Evolutionary conservation across 2,113 vertebrate genomes (phyloP).

Genomic region (Onychostoma macrolepis): DNA sequence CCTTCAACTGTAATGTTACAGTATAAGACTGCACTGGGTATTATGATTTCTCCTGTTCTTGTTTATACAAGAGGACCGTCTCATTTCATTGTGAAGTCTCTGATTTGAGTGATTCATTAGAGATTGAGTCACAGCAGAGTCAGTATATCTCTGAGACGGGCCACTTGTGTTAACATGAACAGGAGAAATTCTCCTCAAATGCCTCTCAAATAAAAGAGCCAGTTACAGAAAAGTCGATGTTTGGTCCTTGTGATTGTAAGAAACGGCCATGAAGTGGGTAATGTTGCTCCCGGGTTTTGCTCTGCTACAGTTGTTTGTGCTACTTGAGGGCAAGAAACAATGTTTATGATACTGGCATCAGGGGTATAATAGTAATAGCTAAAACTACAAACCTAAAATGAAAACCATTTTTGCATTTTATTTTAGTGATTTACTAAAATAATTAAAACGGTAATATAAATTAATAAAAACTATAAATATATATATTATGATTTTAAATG

Average conservation of each 20-base stretch:
- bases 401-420: neutral
- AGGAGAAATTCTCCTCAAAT: neutral
- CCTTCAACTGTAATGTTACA: neutral
- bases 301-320: neutral
- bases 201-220: neutral
- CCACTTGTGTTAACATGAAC: neutral
- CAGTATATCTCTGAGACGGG: neutral
- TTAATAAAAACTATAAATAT: neutral
- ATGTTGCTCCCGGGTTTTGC: neutral
- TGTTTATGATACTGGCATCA: neutral
- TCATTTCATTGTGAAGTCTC: neutral
- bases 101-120: neutral
- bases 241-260: neutral
- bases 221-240: neutral
- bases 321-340: neutral
- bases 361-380: neutral
- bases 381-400: neutral
- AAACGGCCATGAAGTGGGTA: neutral
- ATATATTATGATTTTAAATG: too few species aligned
- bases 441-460: neutral
- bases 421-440: neutral
- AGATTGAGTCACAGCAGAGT: neutral
- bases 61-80: neutral
- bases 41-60: too few species aligned
- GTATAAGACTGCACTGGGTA: neutral